Conservation (phyloP, 2,888 invertebrate species). For the Diadegma fenestrale region DNA sequence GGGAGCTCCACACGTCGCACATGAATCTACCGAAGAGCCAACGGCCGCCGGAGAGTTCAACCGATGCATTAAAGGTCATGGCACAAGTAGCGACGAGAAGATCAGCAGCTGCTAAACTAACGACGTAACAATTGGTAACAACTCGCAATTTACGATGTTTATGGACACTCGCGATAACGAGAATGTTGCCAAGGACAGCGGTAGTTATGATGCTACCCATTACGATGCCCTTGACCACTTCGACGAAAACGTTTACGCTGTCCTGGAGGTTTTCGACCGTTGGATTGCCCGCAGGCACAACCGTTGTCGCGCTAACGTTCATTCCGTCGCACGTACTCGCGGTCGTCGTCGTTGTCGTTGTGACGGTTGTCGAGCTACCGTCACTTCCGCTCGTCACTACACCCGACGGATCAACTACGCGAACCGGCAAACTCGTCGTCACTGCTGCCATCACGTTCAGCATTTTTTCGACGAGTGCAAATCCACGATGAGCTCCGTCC, state of each 20-base stretch:
- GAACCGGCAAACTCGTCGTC: constrained; percentile 79
- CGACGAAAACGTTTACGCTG: constrained; percentile 78
- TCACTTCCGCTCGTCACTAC: constrained; percentile 64
- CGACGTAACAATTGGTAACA: constrained; percentile 98
- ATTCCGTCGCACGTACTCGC: constrained; percentile 66
- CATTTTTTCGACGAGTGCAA: constrained; percentile 73
- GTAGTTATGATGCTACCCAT: constrained; percentile 95
- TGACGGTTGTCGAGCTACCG: constrained; percentile 70
- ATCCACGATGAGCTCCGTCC: constrained; percentile 50
- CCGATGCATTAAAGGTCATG: constrained; percentile 96
- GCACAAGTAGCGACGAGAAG: constrained; percentile 96
- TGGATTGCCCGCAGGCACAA: constrained; percentile 79
- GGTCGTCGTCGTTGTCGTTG: constrained; percentile 67
- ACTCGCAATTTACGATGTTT: constrained; percentile 93
- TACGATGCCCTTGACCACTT: constrained; percentile 91
- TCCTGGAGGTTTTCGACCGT: constrained; percentile 81
- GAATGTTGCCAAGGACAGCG: constrained; percentile 95
- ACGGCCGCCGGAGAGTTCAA: constrained; percentile 92
- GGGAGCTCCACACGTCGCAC: constrained; percentile 97
- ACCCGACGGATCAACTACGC: constrained; percentile 75
- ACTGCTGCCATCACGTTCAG: constrained; percentile 82
- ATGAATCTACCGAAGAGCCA: constrained; percentile 96
- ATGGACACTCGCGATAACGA: constrained; percentile 94
- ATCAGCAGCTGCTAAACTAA: constrained; percentile 97
- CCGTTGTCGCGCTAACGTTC: constrained; percentile 75